Percentiles rank a stretch among this genome's conserved stretches.
Conservation (phyloP, 1,140 invertebrate species). For the Heliconius eleuchia region DNA sequence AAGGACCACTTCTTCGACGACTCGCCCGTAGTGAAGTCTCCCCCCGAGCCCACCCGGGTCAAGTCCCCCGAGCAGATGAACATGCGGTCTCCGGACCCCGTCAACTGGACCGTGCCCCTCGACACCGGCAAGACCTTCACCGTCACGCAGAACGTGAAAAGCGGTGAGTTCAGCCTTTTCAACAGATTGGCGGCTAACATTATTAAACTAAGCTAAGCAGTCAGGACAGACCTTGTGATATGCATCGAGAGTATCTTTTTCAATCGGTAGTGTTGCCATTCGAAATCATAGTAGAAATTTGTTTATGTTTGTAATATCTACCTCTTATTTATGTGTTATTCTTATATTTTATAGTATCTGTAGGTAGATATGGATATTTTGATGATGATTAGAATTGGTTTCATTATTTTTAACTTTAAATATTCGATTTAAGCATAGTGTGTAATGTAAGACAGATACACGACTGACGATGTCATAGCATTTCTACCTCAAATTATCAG, state of each 20-base stretch:
- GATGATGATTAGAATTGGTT: neutral
- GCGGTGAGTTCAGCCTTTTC: slow-evolving; percentile 84
- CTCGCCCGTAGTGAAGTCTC: slow-evolving; percentile 89
- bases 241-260: slow-evolving; percentile 69
- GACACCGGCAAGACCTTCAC: slow-evolving; percentile 96
- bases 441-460: slow-evolving; percentile 5
- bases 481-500: slow-evolving; percentile 30
- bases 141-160: slow-evolving; percentile 94
- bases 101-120: slow-evolving; percentile 96
- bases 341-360: slow-evolving; percentile 5
- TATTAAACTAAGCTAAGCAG: slow-evolving; percentile 56
- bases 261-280: slow-evolving; percentile 30
- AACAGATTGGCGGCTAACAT: slow-evolving; percentile 61
- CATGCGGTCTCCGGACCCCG: slow-evolving; percentile 94
- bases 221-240: slow-evolving; percentile 29
- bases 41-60: slow-evolving; percentile 94
- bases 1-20: slow-evolving; percentile 81
- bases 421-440: neutral
- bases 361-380: slow-evolving; percentile 4
- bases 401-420: neutral
- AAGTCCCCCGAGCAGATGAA: slow-evolving; percentile 96
- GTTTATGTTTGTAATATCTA: slow-evolving; percentile 14
- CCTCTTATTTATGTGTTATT: slow-evolving; percentile 3
- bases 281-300: slow-evolving; percentile 7
- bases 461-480: slow-evolving; percentile 14